Evolutionary conservation across 2,113 vertebrate genomes (phyloP), one percentile per base, ranked within the genome.

Genomic region (Corythaeola cristata): DNA sequence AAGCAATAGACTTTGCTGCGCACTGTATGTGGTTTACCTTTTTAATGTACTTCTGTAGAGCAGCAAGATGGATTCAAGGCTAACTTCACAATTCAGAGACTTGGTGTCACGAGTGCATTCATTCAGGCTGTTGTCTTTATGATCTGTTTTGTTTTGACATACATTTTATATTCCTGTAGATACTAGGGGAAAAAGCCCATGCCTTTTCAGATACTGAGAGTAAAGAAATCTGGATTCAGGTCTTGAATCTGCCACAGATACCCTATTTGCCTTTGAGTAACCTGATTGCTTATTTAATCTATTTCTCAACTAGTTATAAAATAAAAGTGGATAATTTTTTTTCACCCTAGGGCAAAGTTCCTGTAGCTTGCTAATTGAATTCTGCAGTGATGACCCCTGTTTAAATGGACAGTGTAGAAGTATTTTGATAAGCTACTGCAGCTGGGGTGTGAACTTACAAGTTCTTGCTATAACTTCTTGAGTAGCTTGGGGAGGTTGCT

Each of bases 371-470:
- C 6, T 13, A 8, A 20, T 12, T n/a, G 79, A 47, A 39, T 45
- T 72, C 32, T 78, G 19, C 71, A 27, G 35, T 39, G 66, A 68
- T 74, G 79, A 44, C 53, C 71, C 22, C 41, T 72, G 15, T 28
- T 58, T 37, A 62, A 71, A 32, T 15, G 27, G 21, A 27, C n/a
- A 19, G 19, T 23, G 22, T 35, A n/a, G 73, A 53, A 59, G 12
- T 30, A n/a, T 69, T 88, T 82, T 63, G 47, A 5, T 58, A 75
- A 35, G 20, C 55, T 67, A 33, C 24, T 72, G 66, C 56, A 39
- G 62, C 62, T 67, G 44, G 6, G 3, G 2, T 66, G 16, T 22
- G 7, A 35, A 32, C 47, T 67, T 30, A 5, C 0, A 50, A 18
- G 39, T 33, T 53, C 35, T 28, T 78, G 30, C 44, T 89, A 37